Evolutionary conservation across 2,113 vertebrate species (phyloP).

Genomic region (Brachyistius frenatus): DNA sequence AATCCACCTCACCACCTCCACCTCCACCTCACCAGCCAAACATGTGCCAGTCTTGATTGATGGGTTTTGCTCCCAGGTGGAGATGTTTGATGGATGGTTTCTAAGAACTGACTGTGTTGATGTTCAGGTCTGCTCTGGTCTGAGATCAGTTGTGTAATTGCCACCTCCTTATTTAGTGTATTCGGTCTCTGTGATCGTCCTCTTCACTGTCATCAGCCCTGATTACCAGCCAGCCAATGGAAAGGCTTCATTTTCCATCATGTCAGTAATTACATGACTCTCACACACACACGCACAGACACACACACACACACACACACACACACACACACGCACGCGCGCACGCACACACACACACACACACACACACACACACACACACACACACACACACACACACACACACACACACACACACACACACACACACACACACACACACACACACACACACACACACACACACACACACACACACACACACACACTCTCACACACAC

Average conservation of each 20-base stretch:
- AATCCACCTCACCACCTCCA: not conserved
- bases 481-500: constrained; percentile 16
- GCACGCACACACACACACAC: no score
- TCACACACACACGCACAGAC: constrained; percentile 12
- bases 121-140: constrained; percentile 62
- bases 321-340: no score
- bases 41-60: constrained; percentile 19
- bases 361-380: no score
- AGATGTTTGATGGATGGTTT: constrained; percentile 64
- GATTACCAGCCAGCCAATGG: constrained; percentile 74
- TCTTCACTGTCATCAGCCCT: constrained; percentile 80
- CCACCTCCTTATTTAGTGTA: constrained; percentile 63
- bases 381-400: no score
- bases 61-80: constrained; percentile 42
- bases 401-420: no score
- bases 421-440: no score
- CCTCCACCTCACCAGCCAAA: not conserved
- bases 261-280: no score
- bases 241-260: constrained; percentile 73
- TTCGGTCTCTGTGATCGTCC: constrained; percentile 68
- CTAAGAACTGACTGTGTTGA: constrained; percentile 53
- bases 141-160: constrained; percentile 61
- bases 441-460: no score
- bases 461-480: constrained; percentile 3
- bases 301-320: not conserved